These are phyloP conservation scores for Orchesella cincta DNA, from an alignment of 1,140 invertebrate species.

Conservation along the genomic window DNA sequence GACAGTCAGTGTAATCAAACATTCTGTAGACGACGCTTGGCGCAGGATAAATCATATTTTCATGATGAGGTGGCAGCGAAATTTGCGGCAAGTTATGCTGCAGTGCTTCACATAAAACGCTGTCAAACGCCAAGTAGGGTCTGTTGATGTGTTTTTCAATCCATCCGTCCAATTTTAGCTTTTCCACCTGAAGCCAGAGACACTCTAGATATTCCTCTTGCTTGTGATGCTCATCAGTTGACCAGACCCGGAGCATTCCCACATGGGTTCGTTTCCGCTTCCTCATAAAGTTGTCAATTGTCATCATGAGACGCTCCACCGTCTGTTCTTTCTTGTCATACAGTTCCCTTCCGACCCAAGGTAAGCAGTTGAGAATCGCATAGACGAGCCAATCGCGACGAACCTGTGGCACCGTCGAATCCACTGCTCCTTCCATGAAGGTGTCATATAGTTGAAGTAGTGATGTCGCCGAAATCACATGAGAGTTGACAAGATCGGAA, in stretches of 20 bases:
- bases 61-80: constrained; percentile 86
- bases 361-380: constrained; percentile 88
- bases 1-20: constrained; percentile 99
- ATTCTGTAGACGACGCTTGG: constrained; percentile 87
- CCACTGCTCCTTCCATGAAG: constrained; percentile 90
- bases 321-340: constrained; percentile 96
- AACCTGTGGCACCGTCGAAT: constrained; percentile 84
- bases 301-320: constrained; percentile 83
- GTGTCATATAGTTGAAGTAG: constrained; percentile 88
- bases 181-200: constrained; percentile 92
- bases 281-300: constrained; percentile 93
- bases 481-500: constrained; percentile 94
- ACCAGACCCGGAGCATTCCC: constrained; percentile 88
- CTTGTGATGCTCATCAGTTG: constrained; percentile 84
- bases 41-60: constrained; percentile 83
- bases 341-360: constrained; percentile 93
- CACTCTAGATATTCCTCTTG: constrained; percentile 99
- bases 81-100: constrained; percentile 92
- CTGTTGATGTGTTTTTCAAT: constrained; percentile 93
- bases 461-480: constrained; percentile 90
- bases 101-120: constrained; percentile 88
- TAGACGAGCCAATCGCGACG: constrained; percentile 95
- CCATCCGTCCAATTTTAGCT: constrained; percentile 92
- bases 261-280: constrained; percentile 90
- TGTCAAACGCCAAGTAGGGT: constrained; percentile 94